A percentile compares a stretch with the other conserved stretches of the same genome.
phyloP scores from a whole-genome alignment of 2,113 vertebrate genomes.

The Anhinga rufa region DNA sequence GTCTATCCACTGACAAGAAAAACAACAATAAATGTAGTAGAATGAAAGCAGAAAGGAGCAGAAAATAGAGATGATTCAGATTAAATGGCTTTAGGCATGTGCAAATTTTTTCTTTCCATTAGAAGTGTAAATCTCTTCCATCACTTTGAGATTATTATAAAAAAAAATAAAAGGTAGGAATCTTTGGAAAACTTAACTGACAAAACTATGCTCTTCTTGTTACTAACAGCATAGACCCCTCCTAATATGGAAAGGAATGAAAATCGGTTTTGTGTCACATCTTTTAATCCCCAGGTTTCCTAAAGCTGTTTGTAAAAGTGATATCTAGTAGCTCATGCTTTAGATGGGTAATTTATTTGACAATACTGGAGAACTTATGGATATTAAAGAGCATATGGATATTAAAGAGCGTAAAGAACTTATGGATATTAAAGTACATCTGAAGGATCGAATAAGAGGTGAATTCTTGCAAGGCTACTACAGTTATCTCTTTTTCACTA shows the following conservation, averaged over 20 bases:
- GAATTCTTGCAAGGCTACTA: background rate
- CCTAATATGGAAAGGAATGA: background rate
- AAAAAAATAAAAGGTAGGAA: conserved; percentile 6
- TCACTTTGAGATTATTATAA: background rate
- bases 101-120: background rate
- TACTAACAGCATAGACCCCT: background rate
- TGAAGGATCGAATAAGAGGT: background rate
- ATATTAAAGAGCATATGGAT: background rate
- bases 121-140: background rate
- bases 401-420: background rate
- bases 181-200: background rate
- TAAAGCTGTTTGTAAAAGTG: background rate
- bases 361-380: background rate
- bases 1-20: conserved; percentile 1
- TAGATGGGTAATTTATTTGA: background rate
- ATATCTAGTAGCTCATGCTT: background rate
- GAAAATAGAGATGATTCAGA: conserved; percentile 30
- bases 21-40: conserved; percentile 21
- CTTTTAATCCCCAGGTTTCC: background rate
- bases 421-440: background rate
- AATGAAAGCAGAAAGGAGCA: conserved; percentile 13
- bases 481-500: background rate
- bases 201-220: background rate
- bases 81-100: background rate
- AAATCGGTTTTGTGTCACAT: background rate